phyloP scores from a whole-genome alignment of 2,113 vertebrate species.

The Crocuta crocuta region DNA sequence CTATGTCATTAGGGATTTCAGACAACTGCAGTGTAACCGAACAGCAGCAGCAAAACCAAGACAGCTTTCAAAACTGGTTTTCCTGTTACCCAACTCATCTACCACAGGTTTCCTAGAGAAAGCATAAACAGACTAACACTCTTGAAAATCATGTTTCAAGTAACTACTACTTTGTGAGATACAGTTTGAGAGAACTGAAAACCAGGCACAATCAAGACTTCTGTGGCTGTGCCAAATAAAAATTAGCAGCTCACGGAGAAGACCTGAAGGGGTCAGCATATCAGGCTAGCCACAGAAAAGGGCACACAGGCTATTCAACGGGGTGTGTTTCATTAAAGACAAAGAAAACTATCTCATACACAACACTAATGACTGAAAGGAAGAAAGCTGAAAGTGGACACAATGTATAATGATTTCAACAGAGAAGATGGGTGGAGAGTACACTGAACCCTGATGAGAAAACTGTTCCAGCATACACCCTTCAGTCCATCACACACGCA shows the following conservation, averaged over 20 bases:
- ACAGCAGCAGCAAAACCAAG: not conserved
- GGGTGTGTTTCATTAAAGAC: not conserved
- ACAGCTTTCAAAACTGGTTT: not conserved
- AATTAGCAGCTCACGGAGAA: slow-evolving; percentile 4
- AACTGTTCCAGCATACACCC: not conserved
- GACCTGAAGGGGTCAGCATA: not conserved
- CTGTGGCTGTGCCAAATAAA: not conserved
- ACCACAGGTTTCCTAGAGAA: not conserved
- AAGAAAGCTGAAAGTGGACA: not conserved
- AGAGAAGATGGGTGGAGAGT: not conserved
- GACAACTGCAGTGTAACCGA: not conserved
- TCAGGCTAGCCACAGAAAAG: not conserved
- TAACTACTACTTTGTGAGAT: not conserved
- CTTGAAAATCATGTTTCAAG: not conserved
- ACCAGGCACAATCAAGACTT: not conserved
- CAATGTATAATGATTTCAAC: not conserved
- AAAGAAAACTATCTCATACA: not conserved
- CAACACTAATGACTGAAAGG: not conserved
- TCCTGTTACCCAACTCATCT: not conserved
- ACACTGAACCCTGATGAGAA: not conserved
- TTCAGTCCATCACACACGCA: not conserved
- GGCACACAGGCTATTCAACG: not conserved
- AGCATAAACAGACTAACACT: not conserved
- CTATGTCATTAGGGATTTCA: not conserved
- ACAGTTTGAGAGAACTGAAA: not conserved